Conservation (phyloP, 2,888 invertebrate species). For the Aspidiotus destructor region DNA sequence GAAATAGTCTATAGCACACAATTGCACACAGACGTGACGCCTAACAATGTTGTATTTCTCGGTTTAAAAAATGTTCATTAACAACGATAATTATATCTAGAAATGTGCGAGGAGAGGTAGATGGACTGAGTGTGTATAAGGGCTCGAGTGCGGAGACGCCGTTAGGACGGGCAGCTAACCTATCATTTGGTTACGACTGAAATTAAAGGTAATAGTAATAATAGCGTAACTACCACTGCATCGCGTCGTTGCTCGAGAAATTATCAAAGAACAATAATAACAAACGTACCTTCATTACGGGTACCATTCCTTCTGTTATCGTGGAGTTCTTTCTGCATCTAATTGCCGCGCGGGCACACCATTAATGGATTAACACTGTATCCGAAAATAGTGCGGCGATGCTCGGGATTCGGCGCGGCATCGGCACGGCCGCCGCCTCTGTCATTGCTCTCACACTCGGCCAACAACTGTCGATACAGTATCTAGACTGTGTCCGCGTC, state of each 20-base stretch:
- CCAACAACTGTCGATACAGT: too few relatives aligned
- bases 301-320: slow-evolving; percentile 31
- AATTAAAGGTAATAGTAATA: slow-evolving; percentile 30
- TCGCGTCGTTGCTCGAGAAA: slow-evolving; percentile 13
- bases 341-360: slow-evolving; percentile 25
- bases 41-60: slow-evolving; percentile 31
- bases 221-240: slow-evolving; percentile 23
- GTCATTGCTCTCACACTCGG: too few relatives aligned
- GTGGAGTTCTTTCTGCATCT: slow-evolving; percentile 26
- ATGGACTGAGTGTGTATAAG: slow-evolving; percentile 14
- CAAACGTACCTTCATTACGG: slow-evolving; percentile 11
- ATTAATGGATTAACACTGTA: slow-evolving; percentile 31
- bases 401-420: too few relatives aligned
- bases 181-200: slow-evolving; percentile 33
- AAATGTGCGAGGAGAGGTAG: slow-evolving; percentile 14
- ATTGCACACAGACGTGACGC: slow-evolving; percentile 23
- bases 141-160: slow-evolving; percentile 19
- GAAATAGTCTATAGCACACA: not conserved
- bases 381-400: slow-evolving; percentile 10
- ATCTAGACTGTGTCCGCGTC: too few relatives aligned
- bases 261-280: slow-evolving; percentile 29
- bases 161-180: slow-evolving; percentile 29
- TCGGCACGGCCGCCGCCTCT: too few relatives aligned
- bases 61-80: slow-evolving; percentile 33
- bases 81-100: slow-evolving; percentile 29